These are phyloP conservation scores for Eciton burchellii DNA, from an alignment of 1,140 invertebrate species.

Conservation along the genomic window DNA sequence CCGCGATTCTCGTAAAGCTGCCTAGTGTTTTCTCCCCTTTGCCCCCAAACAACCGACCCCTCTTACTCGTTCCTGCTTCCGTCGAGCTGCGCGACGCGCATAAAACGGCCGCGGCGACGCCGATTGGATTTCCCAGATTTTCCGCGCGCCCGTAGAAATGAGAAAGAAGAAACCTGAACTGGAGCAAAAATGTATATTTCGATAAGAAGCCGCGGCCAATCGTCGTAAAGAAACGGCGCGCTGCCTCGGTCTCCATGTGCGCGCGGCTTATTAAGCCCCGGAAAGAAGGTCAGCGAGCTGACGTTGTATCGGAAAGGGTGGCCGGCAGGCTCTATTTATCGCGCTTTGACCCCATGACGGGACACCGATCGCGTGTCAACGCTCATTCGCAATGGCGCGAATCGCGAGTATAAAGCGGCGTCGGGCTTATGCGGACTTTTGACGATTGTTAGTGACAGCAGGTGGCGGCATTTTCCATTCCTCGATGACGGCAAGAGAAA, in stretches of 20 bases:
- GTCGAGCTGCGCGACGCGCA: conserved; percentile 29
- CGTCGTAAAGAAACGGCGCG: conserved; percentile 42
- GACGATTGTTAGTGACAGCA: conserved; percentile 7
- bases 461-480: neutral
- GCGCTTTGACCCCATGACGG: conserved; percentile 20
- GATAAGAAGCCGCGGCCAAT: conserved; percentile 48
- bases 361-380: conserved; percentile 25
- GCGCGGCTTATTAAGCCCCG: conserved; percentile 32
- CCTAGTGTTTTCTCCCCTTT: conserved; percentile 66
- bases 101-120: conserved; percentile 52
- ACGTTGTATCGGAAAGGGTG: neutral
- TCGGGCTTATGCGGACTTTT: neutral
- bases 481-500: conserved; percentile 21
- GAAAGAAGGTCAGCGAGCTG: neutral
- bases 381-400: conserved; percentile 14
- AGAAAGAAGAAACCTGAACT: conserved; percentile 29
- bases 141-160: conserved; percentile 54
- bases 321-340: conserved; percentile 15
- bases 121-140: conserved; percentile 75
- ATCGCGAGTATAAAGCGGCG: conserved; percentile 27
- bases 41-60: conserved; percentile 59
- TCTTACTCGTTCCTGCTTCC: conserved; percentile 26
- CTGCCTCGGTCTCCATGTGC: neutral
- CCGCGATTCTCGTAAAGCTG: conserved; percentile 75
- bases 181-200: conserved; percentile 40